Percentiles rank a stretch among this genome's conserved stretches.
These are phyloP conservation scores for Siniperca chuatsi DNA, from an alignment of 2,113 vertebrate genomes.

Conservation along the genomic window DNA sequence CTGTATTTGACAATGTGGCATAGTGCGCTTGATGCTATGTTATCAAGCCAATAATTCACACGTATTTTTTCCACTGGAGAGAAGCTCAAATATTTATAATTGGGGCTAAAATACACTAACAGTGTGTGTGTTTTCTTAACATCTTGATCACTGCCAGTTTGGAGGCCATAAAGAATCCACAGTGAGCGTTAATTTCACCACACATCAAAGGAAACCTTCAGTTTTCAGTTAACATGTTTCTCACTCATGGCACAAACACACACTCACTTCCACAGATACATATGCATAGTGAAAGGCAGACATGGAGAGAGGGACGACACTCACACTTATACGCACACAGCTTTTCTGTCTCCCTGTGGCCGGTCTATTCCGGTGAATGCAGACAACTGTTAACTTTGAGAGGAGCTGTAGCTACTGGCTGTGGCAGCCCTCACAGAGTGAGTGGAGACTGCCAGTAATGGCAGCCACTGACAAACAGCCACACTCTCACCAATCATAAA, in stretches of 20 bases:
- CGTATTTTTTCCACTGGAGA: slow-evolving; percentile 33
- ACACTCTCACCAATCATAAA: slow-evolving; percentile 50
- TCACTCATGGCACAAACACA: neutral
- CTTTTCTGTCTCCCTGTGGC: neutral
- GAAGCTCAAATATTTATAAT: slow-evolving; percentile 35
- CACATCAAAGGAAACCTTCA: slow-evolving; percentile 31
- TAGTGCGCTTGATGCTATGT: slow-evolving; percentile 12
- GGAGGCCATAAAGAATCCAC: slow-evolving; percentile 20
- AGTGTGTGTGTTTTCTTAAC: slow-evolving; percentile 6
- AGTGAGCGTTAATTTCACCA: slow-evolving; percentile 2
- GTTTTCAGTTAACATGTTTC: neutral
- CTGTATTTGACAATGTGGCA: slow-evolving; percentile 7
- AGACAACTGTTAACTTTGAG: slow-evolving; percentile 49
- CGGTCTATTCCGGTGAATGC: slow-evolving; percentile 13
- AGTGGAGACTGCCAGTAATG: slow-evolving; percentile 28
- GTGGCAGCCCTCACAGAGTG: neutral
- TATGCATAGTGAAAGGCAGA: slow-evolving; percentile 7
- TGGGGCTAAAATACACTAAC: slow-evolving; percentile 25
- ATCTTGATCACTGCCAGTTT: slow-evolving; percentile 37
- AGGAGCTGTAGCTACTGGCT: slow-evolving; percentile 31
- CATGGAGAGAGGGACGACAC: slow-evolving; percentile 2
- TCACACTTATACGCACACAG: neutral
- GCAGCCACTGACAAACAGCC: slow-evolving; percentile 46
- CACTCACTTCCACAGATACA: neutral
- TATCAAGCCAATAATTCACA: neutral